Conservation (phyloP, 2,888 invertebrate species). For the Lepetodrilus schrolli region DNA sequence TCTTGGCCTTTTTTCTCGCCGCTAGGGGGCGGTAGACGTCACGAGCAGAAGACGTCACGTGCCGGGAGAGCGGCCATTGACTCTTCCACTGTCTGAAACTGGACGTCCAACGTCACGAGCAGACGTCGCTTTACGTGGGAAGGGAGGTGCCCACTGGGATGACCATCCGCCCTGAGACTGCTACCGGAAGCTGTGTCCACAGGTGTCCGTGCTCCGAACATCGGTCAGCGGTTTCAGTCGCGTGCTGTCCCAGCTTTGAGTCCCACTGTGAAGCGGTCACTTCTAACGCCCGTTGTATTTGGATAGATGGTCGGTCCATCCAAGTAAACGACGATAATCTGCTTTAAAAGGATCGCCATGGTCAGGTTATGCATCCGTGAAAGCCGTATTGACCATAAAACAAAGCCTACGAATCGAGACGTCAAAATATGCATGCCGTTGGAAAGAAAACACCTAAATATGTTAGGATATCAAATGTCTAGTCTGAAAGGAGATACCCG, state of each 20-base stretch:
- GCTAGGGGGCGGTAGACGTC: neutral
- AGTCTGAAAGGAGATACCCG: too few species aligned
- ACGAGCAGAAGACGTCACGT: neutral
- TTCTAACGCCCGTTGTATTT: neutral
- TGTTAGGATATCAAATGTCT: too few species aligned
- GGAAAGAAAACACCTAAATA: too few species aligned
- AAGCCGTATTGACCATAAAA: too few species aligned
- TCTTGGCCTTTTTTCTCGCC: neutral
- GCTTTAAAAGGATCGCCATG: neutral
- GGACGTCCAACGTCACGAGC: slow-evolving; percentile 1
- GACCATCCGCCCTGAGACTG: neutral
- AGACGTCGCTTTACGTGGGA: neutral
- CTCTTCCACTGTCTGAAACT: neutral
- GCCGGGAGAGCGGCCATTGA: neutral
- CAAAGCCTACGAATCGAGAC: too few species aligned
- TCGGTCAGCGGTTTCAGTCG: neutral
- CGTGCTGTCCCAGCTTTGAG: slow-evolving; percentile 8
- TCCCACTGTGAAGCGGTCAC: slow-evolving; percentile 5
- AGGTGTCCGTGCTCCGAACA: neutral
- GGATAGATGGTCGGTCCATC: neutral
- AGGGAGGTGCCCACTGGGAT: neutral
- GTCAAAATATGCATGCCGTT: too few species aligned
- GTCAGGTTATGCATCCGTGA: too few species aligned
- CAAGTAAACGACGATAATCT: neutral
- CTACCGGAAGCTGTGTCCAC: slow-evolving; percentile 6